phyloP scores from a whole-genome alignment of 2,113 vertebrate genomes.

The Otolemur garnettii region DNA sequence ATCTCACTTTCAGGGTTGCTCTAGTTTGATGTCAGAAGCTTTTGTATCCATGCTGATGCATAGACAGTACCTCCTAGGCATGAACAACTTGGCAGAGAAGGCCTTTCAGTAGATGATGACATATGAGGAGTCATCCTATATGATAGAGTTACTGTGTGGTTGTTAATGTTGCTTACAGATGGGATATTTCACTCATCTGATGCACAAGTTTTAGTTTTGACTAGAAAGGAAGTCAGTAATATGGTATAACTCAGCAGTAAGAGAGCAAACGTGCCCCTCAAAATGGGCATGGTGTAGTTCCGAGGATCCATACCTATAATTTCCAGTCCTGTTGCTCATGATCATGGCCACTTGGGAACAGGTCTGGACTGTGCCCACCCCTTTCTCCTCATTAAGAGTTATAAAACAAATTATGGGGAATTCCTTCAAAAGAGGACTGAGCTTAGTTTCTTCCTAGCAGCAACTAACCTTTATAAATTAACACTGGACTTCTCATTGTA shows the following conservation, averaged over 20 bases:
- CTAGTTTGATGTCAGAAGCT: background rate
- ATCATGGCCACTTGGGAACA: conserved; percentile 69
- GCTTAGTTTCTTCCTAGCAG: background rate
- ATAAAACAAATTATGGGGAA: background rate
- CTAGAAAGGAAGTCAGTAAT: conserved; percentile 79
- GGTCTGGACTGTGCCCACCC: conserved; percentile 76
- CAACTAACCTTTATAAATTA: background rate
- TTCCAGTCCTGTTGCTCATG: conserved; percentile 84
- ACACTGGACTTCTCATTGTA: background rate
- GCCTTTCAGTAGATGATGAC: conserved; percentile 75
- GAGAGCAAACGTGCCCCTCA: conserved; percentile 85
- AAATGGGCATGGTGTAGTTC: conserved; percentile 66
- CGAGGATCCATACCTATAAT: conserved; percentile 81
- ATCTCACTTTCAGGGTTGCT: background rate
- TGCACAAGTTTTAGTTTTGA: conserved; percentile 80
- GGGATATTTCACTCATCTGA: conserved; percentile 80
- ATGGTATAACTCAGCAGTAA: conserved; percentile 85
- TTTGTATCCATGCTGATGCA: background rate
- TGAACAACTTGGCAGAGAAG: background rate
- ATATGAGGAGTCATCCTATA: conserved; percentile 87
- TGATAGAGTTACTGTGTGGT: conserved; percentile 69
- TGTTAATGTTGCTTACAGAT: conserved; percentile 49
- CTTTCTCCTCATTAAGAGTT: background rate
- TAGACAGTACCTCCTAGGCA: background rate
- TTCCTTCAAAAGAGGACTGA: background rate